Percentiles rank a stretch among this genome's conserved stretches.
phyloP scores from a whole-genome alignment of 2,113 vertebrate species.

The Nothoprocta pentlandii region DNA sequence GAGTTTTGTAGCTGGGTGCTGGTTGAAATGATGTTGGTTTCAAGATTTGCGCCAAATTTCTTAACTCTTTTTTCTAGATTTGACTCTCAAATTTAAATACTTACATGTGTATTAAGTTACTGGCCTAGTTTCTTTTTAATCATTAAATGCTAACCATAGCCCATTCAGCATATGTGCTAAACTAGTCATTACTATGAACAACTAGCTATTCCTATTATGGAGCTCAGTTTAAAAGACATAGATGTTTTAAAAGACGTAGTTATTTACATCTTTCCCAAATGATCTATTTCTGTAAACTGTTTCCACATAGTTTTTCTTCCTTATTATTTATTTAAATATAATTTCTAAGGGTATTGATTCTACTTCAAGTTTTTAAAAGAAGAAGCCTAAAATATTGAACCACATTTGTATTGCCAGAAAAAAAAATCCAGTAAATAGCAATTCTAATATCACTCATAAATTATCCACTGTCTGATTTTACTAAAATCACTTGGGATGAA shows the following conservation, averaged over 20 bases:
- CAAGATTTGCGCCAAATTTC: background rate
- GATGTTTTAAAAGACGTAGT: background rate
- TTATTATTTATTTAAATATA: background rate
- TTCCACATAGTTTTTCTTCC: background rate
- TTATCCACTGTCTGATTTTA: background rate
- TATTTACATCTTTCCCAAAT: background rate
- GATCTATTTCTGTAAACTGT: background rate
- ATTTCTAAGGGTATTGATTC: background rate
- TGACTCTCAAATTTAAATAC: background rate
- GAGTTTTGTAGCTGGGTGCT: background rate
- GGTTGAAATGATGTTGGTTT: background rate
- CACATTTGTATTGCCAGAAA: background rate
- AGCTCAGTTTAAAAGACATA: background rate
- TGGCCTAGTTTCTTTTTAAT: background rate
- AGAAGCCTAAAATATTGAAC: background rate
- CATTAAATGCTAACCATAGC: background rate
- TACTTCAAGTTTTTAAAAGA: background rate
- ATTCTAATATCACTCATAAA: background rate
- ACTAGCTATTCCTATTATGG: background rate
- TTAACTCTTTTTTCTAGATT: background rate
- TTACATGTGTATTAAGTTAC: background rate
- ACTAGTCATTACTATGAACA: background rate
- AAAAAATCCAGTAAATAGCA: background rate
- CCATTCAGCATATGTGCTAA: background rate
- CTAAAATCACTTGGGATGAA: background rate